Percentiles rank a stretch among this genome's conserved stretches.
phyloP scores from a whole-genome alignment of 2,888 invertebrate species.

The Andrena bicolor region DNA sequence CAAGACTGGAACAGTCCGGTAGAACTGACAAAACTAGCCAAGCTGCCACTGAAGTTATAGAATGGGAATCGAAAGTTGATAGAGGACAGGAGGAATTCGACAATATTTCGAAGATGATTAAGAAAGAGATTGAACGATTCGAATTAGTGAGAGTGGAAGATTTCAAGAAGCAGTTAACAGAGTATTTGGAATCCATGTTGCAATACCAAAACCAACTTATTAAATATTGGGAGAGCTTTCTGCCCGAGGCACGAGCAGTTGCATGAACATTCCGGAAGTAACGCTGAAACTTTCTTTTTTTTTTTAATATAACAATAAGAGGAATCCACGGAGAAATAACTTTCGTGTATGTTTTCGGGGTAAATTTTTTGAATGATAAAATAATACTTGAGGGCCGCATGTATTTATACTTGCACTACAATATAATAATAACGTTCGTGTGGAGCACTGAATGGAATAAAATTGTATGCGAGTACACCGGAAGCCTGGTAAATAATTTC shows the following conservation, averaged over 20 bases:
- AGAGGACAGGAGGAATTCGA: conserved; percentile 98
- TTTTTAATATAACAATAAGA: conserved; percentile 50
- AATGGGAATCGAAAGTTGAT: conserved; percentile 99
- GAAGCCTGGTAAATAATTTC: conserved; percentile 36
- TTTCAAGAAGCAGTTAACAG: conserved; percentile 95
- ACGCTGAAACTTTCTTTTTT: conserved; percentile 30
- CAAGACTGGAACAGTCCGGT: conserved; percentile 95
- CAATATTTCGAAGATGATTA: conserved; percentile 96
- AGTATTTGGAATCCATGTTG: conserved; percentile 97
- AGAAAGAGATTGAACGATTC: conserved; percentile 96
- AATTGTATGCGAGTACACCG: conserved; percentile 28
- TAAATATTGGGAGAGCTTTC: conserved; percentile 98
- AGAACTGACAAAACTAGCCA: conserved; percentile 95
- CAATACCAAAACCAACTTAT: conserved; percentile 97
- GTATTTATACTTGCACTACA: conserved; percentile 40
- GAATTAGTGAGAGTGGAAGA: conserved; percentile 95
- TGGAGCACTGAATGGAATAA: conserved; percentile 27
- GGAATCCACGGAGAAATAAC: conserved; percentile 26
- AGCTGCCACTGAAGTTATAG: conserved; percentile 95
- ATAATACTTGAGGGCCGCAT: conserved; percentile 28
- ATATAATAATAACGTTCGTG: conserved; percentile 25
- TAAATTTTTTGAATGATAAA: conserved; percentile 40
- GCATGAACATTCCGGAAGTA: conserved; percentile 87
- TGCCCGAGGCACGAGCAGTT: conserved; percentile 97
- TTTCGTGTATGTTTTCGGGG: conserved; percentile 47